phyloP scores from a whole-genome alignment of 2,113 vertebrate genomes.

The Callaeas wilsoni region DNA sequence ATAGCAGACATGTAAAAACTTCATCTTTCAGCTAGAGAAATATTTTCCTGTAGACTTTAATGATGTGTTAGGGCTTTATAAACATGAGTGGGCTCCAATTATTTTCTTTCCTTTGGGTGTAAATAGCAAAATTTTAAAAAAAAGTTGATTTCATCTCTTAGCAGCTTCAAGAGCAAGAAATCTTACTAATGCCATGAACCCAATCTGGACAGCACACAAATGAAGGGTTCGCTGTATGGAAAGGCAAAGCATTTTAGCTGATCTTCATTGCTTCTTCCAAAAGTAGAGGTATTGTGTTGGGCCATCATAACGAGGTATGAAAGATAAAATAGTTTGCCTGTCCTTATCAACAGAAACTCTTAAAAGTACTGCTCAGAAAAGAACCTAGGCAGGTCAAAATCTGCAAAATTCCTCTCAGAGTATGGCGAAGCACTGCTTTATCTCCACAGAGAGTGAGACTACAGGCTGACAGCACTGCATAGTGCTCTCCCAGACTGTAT shows the following conservation, averaged over 20 bases:
- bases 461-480: neutral
- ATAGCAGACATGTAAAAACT: neutral
- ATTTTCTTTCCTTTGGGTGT: neutral
- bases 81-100: neutral
- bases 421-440: neutral
- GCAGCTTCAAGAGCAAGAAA: neutral
- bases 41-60: neutral
- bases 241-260: neutral
- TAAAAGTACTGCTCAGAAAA: neutral
- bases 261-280: neutral
- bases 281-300: neutral
- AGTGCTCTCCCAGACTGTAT: neutral
- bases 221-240: neutral
- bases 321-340: neutral
- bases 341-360: neutral
- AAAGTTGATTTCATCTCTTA: neutral
- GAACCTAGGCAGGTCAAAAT: neutral
- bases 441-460: rapidly evolving
- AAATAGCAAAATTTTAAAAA: neutral
- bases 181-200: neutral
- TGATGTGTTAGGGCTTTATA: neutral
- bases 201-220: neutral
- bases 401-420: neutral
- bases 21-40: neutral
- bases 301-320: neutral